These are phyloP conservation scores for Antheraea pernyi DNA, from an alignment of 1,140 invertebrate species.

Conservation along the genomic window DNA sequence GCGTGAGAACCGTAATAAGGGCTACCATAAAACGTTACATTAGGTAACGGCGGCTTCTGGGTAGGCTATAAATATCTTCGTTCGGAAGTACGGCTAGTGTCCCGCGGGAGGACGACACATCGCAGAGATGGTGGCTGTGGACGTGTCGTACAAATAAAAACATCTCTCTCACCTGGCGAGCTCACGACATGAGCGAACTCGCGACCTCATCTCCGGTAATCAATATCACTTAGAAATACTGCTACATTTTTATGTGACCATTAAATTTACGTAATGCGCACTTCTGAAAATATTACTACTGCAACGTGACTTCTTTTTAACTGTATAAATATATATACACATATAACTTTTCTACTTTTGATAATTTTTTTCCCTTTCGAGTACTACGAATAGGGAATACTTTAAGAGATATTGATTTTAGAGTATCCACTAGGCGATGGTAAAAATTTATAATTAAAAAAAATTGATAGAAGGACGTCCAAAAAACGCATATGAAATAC, in stretches of 20 bases:
- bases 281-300: slow-evolving; percentile 29
- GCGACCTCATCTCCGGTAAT: slow-evolving; percentile 46
- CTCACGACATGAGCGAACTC: slow-evolving; percentile 26
- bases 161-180: slow-evolving; percentile 60
- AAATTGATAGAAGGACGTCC: too few relatives aligned
- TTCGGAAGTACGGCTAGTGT: slow-evolving; percentile 73
- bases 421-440: too few relatives aligned
- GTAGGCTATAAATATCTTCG: slow-evolving; percentile 76
- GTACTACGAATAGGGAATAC: too few relatives aligned
- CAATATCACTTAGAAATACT: slow-evolving; percentile 68
- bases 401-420: too few relatives aligned
- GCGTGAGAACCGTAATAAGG: slow-evolving; percentile 71
- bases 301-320: background rate
- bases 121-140: slow-evolving; percentile 55
- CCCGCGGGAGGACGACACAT: slow-evolving; percentile 71
- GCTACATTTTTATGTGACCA: slow-evolving; percentile 40
- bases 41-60: slow-evolving; percentile 75
- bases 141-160: slow-evolving; percentile 76
- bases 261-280: slow-evolving; percentile 40
- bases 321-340: background rate
- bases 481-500: too few relatives aligned
- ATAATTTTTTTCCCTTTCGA: too few relatives aligned
- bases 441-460: too few relatives aligned
- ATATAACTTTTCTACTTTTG: background rate
- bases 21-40: slow-evolving; percentile 76